Conservation (phyloP, 1,140 invertebrate genomes). For the Brachionus sp. region DNA sequence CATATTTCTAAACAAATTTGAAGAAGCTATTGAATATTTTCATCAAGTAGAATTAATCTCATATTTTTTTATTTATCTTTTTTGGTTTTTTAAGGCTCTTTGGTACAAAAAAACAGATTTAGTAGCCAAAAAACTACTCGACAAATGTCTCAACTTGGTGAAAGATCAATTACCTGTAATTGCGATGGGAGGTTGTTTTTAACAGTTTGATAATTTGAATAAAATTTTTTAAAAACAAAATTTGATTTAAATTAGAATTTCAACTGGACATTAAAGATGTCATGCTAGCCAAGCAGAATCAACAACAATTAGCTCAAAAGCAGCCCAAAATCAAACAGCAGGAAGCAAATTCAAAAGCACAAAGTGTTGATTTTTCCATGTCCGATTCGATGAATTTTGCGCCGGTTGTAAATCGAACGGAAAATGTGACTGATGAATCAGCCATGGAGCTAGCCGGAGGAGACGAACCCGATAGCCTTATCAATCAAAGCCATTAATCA, state of each 20-base stretch:
- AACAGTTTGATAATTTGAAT: neutral
- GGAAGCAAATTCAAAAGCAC: neutral
- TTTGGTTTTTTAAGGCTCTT: neutral
- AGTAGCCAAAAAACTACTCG: conserved; percentile 38
- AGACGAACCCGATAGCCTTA: neutral
- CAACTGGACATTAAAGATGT: conserved; percentile 32
- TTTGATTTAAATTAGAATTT: neutral
- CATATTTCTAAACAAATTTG: conserved; percentile 31
- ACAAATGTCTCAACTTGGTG: conserved; percentile 11
- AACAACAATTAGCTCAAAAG: neutral
- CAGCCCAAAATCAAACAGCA: neutral
- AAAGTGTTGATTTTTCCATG: conserved; percentile 9
- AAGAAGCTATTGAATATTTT: conserved; percentile 45
- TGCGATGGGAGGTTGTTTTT: neutral
- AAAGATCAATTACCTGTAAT: conserved; percentile 30
- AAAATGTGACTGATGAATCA: conserved; percentile 18
- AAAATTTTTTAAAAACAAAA: neutral
- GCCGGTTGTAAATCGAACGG: neutral
- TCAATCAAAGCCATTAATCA: neutral
- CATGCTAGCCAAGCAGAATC: conserved; percentile 25
- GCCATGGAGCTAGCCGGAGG: neutral
- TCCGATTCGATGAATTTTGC: neutral
- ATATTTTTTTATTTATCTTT: neutral
- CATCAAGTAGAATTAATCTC: conserved; percentile 17
- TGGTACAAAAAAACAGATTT: conserved; percentile 45